These are phyloP conservation scores for Pseudomyrmex dendroicus DNA, from an alignment of 1,140 invertebrate species.

Conservation along the genomic window DNA sequence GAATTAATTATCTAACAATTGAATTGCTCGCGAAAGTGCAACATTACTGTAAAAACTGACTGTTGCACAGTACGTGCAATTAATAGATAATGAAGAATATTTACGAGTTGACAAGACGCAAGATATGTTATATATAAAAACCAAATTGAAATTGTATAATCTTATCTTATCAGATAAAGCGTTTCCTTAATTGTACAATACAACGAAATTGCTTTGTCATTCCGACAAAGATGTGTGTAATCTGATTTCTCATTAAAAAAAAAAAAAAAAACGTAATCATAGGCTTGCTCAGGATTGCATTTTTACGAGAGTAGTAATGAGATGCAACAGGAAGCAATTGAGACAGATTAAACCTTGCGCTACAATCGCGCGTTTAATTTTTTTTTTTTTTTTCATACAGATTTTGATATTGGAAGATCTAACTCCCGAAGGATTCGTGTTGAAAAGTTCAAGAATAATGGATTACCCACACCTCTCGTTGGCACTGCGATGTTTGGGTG, in stretches of 20 bases:
- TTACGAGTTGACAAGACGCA: conserved; percentile 4
- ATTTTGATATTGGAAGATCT: conserved; percentile 82
- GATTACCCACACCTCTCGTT: conserved; percentile 78
- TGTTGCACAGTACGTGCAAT: conserved; percentile 52
- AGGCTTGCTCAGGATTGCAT: neutral
- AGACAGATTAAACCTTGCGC: too few relatives aligned
- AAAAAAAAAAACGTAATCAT: too few relatives aligned
- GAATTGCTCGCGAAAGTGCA: conserved; percentile 27
- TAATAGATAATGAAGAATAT: conserved; percentile 51
- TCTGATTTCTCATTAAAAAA: too few relatives aligned
- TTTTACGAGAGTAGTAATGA: neutral
- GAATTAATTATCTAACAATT: conserved; percentile 20
- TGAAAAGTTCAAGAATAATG: conserved; percentile 75
- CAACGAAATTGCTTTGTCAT: too few relatives aligned
- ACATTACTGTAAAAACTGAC: conserved; percentile 22
- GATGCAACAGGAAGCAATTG: neutral
- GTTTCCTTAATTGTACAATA: too few relatives aligned
- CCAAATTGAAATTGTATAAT: too few relatives aligned
- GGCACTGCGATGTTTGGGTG: conserved; percentile 77
- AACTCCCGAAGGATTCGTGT: conserved; percentile 74
- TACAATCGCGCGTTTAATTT: neutral
- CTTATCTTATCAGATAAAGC: too few relatives aligned
- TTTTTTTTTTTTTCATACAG: conserved; percentile 20
- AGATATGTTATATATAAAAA: too few relatives aligned
- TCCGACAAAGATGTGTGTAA: too few relatives aligned